A percentile compares a stretch with the other conserved stretches of the same genome.
These are phyloP conservation scores for Sphaeridia pumilis DNA, from an alignment of 2,888 invertebrate genomes.

Conservation along the genomic window DNA sequence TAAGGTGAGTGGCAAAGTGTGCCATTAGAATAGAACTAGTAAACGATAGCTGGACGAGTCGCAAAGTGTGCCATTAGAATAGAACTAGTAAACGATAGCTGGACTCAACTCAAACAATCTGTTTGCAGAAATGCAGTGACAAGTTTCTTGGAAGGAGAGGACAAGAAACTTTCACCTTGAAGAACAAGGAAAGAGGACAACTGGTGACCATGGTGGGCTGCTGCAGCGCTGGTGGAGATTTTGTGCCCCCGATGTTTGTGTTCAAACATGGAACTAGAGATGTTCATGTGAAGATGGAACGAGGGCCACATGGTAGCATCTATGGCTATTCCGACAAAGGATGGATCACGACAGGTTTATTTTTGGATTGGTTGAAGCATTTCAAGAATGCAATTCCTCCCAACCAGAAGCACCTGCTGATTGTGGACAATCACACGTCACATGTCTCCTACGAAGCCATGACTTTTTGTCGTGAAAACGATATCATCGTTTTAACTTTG, in stretches of 20 bases:
- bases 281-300: neutral
- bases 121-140: too few species aligned
- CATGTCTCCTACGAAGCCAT: conserved; percentile 1
- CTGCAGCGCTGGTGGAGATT: conserved; percentile 1
- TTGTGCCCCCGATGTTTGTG: neutral
- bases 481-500: neutral
- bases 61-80: conserved; percentile 77
- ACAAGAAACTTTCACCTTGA: too few species aligned
- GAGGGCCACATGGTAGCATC: neutral
- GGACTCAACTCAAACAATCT: too few species aligned
- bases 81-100: conserved; percentile 78
- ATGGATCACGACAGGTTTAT: neutral
- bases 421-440: neutral
- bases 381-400: too few species aligned
- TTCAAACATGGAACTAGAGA: neutral
- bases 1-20: conserved; percentile 63
- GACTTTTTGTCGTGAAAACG: neutral
- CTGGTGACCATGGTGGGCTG: neutral
- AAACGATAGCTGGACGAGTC: conserved; percentile 76
- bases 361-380: neutral
- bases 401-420: too few species aligned
- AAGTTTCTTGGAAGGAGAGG: too few species aligned
- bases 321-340: neutral
- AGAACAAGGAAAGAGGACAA: conserved; percentile 1
- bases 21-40: conserved; percentile 78